These are phyloP conservation scores for Myotis daubentonii DNA, from an alignment of 2,797 vertebrate species.

Conservation along the genomic window DNA sequence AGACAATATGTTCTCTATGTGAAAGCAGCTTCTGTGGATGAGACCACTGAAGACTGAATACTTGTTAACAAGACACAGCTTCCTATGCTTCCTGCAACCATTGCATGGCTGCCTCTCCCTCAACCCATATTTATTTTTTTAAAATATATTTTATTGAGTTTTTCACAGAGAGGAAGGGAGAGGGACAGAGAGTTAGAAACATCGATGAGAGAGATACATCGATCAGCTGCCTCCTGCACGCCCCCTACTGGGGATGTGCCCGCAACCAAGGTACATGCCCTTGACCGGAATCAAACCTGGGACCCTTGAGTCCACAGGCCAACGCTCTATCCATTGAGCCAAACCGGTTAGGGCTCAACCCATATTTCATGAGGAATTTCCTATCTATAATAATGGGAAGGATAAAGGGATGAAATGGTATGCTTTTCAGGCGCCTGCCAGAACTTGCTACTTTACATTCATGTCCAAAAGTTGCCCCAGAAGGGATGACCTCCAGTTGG, in stretches of 20 bases:
- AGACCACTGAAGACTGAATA: neutral
- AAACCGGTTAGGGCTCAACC: neutral
- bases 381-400: neutral
- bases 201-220: too few relatives aligned
- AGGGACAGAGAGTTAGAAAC: too few relatives aligned
- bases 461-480: neutral
- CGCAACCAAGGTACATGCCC: too few relatives aligned
- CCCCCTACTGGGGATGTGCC: too few relatives aligned
- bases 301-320: too few relatives aligned
- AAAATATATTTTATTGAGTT: too few relatives aligned
- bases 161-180: too few relatives aligned
- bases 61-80: neutral
- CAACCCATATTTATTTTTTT: neutral
- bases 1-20: neutral
- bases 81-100: neutral
- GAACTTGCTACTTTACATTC: neutral
- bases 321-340: too few relatives aligned
- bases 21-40: neutral
- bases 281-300: too few relatives aligned
- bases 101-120: neutral
- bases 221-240: too few relatives aligned
- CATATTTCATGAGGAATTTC: neutral
- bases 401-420: neutral
- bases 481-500: neutral
- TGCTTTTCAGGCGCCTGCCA: neutral